Evolutionary conservation across 2,888 invertebrate species (phyloP), one percentile per base, ranked within the genome.

Genomic region (Nipponacmea schrenckii): DNA sequence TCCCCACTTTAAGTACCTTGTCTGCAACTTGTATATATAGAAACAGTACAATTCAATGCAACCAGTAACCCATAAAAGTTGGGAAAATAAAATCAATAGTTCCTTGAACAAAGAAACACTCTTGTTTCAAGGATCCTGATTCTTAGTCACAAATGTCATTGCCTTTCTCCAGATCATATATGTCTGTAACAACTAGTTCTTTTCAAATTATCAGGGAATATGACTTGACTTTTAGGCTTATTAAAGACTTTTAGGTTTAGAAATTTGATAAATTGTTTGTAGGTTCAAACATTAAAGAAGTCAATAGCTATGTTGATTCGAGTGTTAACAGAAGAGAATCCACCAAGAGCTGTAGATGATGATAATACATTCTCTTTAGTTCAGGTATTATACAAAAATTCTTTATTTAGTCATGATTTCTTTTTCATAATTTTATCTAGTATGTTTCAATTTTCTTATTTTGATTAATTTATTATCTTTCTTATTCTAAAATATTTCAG

Each of bases 261-360:
- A 31, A 4, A 8, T 39, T 39, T 1, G 4, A 39, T 39, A 39
- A 39, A 39, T 39, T 39, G 10, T 39, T 39, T 39, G 39, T 72
- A 86, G 86, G 71, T 85, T 14, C 81, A 86, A 68, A 76, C 74
- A 1, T 73, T 88, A 76, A 86, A 85, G 74, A 78, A 73, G 62
- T 78, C 85, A 17, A 87, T 88, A 48, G 86, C 79, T 12, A 83
- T 77, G 12, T 75, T 88, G 68, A 79, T 88, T 15, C 77, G 77
- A 27, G 81, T 86, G 26, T 69, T 88, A 76, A 86, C 83, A 15
- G 88, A 88, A 69, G 88, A 88, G 71, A 88, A 87, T 71, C 81
- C 81, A 1, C 79, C 77, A 39, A 68, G 74, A 1, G 75, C 70
- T 5, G 80, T 80, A 0, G 78, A 75, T 1, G 72, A 72, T 8